Evolutionary conservation across 1,140 invertebrate genomes (phyloP).

Genomic region (Hylaeus volcanicus): DNA sequence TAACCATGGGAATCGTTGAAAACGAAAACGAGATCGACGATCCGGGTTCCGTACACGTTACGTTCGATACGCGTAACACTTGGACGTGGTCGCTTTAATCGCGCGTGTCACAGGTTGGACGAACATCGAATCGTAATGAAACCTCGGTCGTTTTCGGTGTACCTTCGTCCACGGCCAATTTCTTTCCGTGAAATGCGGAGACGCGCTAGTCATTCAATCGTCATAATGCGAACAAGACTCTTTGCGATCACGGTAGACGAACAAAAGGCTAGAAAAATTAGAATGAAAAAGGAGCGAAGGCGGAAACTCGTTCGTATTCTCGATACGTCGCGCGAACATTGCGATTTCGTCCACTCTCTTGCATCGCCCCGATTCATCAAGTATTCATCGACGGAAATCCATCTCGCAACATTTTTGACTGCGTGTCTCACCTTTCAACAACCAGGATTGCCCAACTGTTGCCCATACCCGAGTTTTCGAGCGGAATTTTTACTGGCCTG

Average conservation of each 20-base stretch:
- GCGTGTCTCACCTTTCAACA: constrained; percentile 25
- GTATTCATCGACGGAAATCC: constrained; percentile 30
- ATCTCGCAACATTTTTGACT: constrained; percentile 36
- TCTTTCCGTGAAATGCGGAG: no score
- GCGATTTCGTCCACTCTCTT: constrained; percentile 8
- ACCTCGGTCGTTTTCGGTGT: neutral
- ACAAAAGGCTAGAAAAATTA: no score
- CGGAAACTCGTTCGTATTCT: neutral
- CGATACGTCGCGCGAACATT: neutral
- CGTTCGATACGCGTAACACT: constrained; percentile 1
- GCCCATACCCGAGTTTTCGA: neutral
- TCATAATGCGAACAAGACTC: no score
- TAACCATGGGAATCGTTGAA: neutral
- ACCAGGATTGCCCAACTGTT: constrained; percentile 1
- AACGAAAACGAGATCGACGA: constrained; percentile 11
- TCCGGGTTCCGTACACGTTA: neutral
- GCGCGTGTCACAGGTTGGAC: neutral
- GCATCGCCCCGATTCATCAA: constrained; percentile 6
- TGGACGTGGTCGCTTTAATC: neutral
- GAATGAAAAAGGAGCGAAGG: neutral
- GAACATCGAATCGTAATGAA: constrained; percentile 12
- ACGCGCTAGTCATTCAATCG: no score
- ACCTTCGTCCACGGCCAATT: neutral
- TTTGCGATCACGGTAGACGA: no score
- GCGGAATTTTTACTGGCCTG: constrained; percentile 8